Evolutionary conservation across 1,140 invertebrate genomes (phyloP), one percentile per base, ranked within the genome.

Genomic region (Caenorhabditis latens): DNA sequence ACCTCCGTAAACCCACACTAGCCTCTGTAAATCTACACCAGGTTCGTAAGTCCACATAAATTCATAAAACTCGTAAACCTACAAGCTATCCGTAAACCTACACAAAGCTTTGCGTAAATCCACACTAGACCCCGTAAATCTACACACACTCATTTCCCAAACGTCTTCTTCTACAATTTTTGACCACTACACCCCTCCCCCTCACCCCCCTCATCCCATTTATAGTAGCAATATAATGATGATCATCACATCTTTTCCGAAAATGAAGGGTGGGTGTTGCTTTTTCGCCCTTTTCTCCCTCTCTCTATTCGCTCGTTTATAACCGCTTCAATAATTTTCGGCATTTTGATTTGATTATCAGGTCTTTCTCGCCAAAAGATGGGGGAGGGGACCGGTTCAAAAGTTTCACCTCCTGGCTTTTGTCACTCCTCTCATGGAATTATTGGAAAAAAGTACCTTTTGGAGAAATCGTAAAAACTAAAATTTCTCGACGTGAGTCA

Each of bases 301-400:
- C n/a, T n/a, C n/a, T n/a, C n/a, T n/a, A n/a, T 32, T 63, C 24
- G 8, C 40, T 24, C 71, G 46, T 79, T 79, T 79, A 48, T 79
- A 79, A 50, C 71, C 71, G 71, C 71, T 79, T 79, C 71, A 79
- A 79, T 79, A 79, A 79, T 79, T 79, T 79, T 50, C 71, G 71
- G 71, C 71, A 79, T 79, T 79, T 79, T 79, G 71, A 79, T 79
- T 79, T 79, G 71, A 79, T 79, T 79, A 79, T 79, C 71, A 79
- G 71, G 71, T 79, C 71, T 71, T n/a, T n/a, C 40, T 32, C 9
- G 9, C 32, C 4, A 14, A 46, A 32, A 32, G 32, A 32, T 46
- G 42, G 16, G n/a, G 42, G 65, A 43, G n/a, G 13, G 65, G 43
- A 71, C 65, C 65, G 65, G 65, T 71, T 71, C 43, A 71, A 48